Evolutionary conservation across 2,888 invertebrate species (phyloP).

Genomic region (Drosophila cyrtoloma): DNA sequence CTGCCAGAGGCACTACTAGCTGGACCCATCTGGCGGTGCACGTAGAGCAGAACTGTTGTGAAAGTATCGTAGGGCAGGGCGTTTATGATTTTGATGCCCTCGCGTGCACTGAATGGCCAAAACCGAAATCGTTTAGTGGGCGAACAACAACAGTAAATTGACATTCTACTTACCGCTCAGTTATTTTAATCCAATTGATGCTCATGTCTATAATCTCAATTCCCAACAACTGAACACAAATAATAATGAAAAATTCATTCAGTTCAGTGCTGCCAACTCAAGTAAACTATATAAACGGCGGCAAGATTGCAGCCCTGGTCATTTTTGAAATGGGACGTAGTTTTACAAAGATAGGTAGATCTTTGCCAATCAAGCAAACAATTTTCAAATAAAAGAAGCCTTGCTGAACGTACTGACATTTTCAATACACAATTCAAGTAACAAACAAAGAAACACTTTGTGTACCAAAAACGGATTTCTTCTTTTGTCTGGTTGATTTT

Average conservation of each 20-base stretch:
- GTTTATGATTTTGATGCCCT: slow-evolving; percentile 85
- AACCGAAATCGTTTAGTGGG: not conserved
- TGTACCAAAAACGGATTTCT: no score
- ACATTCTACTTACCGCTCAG: slow-evolving; percentile 50
- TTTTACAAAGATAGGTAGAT: no score
- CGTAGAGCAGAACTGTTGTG: slow-evolving; percentile 83
- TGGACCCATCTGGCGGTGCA: slow-evolving; percentile 84
- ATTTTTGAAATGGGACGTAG: not conserved
- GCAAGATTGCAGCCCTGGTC: not conserved
- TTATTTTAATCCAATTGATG: slow-evolving; percentile 69
- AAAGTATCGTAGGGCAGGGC: slow-evolving; percentile 83
- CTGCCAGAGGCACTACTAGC: slow-evolving; percentile 17
- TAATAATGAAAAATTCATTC: not conserved
- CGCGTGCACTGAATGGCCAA: slow-evolving; percentile 80
- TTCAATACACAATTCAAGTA: not conserved
- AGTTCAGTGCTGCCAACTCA: slow-evolving; percentile 2
- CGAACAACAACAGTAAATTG: not conserved
- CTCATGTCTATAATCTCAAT: slow-evolving; percentile 44
- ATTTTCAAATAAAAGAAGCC: not conserved
- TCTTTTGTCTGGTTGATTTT: not conserved
- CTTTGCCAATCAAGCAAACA: no score
- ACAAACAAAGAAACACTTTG: not conserved
- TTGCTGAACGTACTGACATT: not conserved
- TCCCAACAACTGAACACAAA: slow-evolving; percentile 5
- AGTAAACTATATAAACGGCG: not conserved